A percentile compares a stretch with the other conserved stretches of the same genome.
Evolutionary conservation across 2,888 invertebrate genomes (phyloP).

Genomic region (Thyatira batis): DNA sequence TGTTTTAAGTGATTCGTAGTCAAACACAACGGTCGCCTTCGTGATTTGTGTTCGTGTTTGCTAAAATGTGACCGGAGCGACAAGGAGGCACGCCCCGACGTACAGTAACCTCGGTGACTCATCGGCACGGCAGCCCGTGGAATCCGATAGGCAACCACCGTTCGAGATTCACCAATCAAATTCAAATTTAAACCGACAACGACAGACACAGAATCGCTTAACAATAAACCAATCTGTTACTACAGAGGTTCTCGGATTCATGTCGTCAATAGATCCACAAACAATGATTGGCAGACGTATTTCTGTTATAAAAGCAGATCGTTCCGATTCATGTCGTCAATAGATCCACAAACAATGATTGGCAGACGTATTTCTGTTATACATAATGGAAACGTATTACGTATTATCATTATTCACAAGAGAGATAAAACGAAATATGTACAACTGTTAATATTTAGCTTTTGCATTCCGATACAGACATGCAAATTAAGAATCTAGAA

Average conservation of each 20-base stretch:
- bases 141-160: conserved; percentile 50
- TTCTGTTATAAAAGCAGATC: neutral
- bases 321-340: neutral
- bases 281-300: neutral
- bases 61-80: conserved; percentile 40
- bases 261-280: neutral
- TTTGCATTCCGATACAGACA: conserved; percentile 7
- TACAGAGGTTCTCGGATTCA: neutral
- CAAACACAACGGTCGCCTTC: conserved; percentile 22
- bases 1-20: conserved; percentile 8
- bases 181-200: conserved; percentile 28
- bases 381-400: neutral
- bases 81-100: conserved; percentile 45
- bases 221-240: neutral
- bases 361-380: neutral
- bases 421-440: neutral
- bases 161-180: conserved; percentile 43
- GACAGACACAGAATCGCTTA: conserved; percentile 2
- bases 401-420: neutral
- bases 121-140: conserved; percentile 39
- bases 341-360: neutral
- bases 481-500: conserved; percentile 39
- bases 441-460: neutral
- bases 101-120: conserved; percentile 68
- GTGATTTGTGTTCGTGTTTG: conserved; percentile 25